phyloP scores from a whole-genome alignment of 2,797 vertebrate species.

The Sphenodon punctatus region DNA sequence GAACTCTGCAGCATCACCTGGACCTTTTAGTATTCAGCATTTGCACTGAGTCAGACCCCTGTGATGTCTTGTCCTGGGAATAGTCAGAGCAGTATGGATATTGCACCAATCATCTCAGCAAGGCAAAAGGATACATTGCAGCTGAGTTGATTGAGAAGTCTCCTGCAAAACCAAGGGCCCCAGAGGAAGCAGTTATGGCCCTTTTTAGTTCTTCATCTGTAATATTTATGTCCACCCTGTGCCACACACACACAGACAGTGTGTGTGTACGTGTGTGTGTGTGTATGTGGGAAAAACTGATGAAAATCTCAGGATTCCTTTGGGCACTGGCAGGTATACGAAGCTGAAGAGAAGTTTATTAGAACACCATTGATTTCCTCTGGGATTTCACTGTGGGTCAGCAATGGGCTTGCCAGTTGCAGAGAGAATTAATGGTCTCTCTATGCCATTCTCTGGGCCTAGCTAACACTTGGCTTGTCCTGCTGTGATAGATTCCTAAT shows the following conservation, averaged over 20 bases:
- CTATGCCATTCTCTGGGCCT: background rate
- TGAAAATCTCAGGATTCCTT: background rate
- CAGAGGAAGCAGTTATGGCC: background rate
- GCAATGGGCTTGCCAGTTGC: slow-evolving; percentile 11
- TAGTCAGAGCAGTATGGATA: rapidly evolving
- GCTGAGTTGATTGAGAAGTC: background rate
- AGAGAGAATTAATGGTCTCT: slow-evolving; percentile 23
- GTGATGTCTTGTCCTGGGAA: no score
- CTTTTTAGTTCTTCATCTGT: slow-evolving; percentile 1
- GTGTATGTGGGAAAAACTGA: background rate
- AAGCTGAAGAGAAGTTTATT: background rate
- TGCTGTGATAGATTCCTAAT: background rate
- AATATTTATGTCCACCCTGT: slow-evolving; percentile 44
- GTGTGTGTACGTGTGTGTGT: background rate
- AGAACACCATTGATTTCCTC: slow-evolving; percentile 21
- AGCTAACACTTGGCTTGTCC: background rate
- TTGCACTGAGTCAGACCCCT: rapidly evolving
- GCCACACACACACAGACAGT: background rate
- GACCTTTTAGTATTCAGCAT: no score
- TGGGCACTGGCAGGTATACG: background rate
- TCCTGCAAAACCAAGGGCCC: background rate
- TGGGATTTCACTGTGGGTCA: background rate
- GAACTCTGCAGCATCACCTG: no score
- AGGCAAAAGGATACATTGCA: rapidly evolving
- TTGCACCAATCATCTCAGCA: rapidly evolving